Percentiles rank a stretch among this genome's conserved stretches.
Conservation (phyloP, 2,888 invertebrate genomes). For the Loripinus fragilis region DNA sequence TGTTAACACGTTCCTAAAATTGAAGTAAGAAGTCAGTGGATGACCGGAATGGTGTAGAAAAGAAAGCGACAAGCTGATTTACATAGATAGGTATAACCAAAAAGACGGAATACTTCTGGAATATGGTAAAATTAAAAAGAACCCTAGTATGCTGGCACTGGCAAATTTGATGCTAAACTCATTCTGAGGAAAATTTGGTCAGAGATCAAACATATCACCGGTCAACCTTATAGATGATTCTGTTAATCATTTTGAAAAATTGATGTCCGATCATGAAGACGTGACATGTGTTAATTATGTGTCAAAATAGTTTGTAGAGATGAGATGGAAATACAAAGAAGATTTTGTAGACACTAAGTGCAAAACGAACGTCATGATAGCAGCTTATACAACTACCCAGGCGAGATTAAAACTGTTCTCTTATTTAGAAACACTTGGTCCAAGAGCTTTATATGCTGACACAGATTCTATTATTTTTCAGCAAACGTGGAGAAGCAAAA, state of each 20-base stretch:
- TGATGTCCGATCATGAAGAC: conserved; percentile 35
- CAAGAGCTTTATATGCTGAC: conserved; percentile 22
- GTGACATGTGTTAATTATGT: conserved; percentile 29
- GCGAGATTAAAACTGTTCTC: conserved; percentile 44
- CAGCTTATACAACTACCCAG: conserved; percentile 44
- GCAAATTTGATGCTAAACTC: no score
- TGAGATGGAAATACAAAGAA: conserved; percentile 29
- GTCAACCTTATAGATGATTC: conserved; percentile 9
- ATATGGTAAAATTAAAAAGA: conserved; percentile 29
- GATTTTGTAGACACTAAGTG: conserved; percentile 35
- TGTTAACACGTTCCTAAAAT: conserved; percentile 68
- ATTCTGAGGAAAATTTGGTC: conserved; percentile 39
- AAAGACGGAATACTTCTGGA: conserved; percentile 30
- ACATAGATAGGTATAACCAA: conserved; percentile 54
- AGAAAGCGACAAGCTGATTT: conserved; percentile 58
- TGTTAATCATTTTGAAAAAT: conserved; percentile 21
- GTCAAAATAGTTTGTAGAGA: conserved; percentile 19
- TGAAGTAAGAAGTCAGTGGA: conserved; percentile 69
- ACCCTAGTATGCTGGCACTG: conserved; percentile 32
- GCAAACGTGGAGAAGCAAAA: conserved; percentile 23
- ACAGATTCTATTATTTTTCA: conserved; percentile 37
- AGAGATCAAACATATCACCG: conserved; percentile 32
- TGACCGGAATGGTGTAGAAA: conserved; percentile 62
- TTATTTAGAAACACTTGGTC: conserved; percentile 30
- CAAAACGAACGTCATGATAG: conserved; percentile 40